phyloP scores from a whole-genome alignment of 1,140 invertebrate species.

The Dendrolimus punctatus region DNA sequence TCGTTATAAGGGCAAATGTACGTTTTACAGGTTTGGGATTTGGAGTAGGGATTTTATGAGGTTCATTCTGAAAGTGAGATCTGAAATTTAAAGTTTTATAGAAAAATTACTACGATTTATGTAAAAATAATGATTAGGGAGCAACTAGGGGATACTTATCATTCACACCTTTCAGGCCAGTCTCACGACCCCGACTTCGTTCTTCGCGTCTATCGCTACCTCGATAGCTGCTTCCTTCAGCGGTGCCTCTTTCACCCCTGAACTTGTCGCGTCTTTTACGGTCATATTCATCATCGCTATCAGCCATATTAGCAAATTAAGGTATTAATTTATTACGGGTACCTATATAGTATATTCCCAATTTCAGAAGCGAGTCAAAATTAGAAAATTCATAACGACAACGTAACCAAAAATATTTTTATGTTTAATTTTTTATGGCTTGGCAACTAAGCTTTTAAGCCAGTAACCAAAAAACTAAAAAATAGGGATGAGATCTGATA shows the following conservation, averaged over 20 bases:
- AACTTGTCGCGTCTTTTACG: conserved; percentile 91
- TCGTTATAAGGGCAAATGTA: conserved; percentile 33
- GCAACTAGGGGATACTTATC: not conserved
- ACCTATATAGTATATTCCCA: no score
- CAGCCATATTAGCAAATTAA: conserved; percentile 77
- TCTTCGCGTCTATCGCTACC: conserved; percentile 82
- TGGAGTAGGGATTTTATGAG: conserved; percentile 35
- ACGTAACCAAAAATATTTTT: no score
- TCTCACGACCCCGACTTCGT: conserved; percentile 77
- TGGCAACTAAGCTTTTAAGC: no score
- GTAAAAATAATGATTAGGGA: not conserved
- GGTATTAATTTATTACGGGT: not conserved
- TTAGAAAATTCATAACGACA: no score
- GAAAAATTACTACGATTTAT: not conserved
- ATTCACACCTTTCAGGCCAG: conserved; percentile 77
- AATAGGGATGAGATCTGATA: no score
- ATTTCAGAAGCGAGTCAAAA: no score
- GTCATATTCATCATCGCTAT: conserved; percentile 94
- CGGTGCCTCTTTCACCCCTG: conserved; percentile 82
- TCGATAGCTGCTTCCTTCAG: conserved; percentile 81
- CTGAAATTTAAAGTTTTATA: conserved; percentile 30
- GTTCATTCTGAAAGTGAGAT: conserved; percentile 48
- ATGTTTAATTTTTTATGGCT: no score
- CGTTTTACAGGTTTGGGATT: conserved; percentile 43
- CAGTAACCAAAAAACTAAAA: no score